These are phyloP conservation scores for Megalurothrips usitatus DNA, from an alignment of 2,888 invertebrate genomes.

Conservation along the genomic window DNA sequence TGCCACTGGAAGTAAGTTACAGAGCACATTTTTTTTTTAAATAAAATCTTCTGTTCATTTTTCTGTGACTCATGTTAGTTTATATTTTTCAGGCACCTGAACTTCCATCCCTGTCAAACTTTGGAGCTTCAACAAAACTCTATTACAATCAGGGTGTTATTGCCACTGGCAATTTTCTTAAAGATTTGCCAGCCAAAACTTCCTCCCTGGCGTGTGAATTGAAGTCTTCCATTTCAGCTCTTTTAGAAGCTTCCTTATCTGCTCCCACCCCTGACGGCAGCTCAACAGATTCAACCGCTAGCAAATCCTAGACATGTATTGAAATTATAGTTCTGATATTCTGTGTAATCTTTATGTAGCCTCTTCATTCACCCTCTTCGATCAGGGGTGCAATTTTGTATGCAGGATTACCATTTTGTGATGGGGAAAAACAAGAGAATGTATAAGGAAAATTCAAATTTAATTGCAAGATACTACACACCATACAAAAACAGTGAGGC, in stretches of 20 bases:
- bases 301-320: too few species aligned
- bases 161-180: not conserved
- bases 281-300: too few species aligned
- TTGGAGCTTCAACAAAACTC: not conserved
- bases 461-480: slow-evolving; percentile 1
- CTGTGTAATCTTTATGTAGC: not conserved
- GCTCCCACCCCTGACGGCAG: too few species aligned
- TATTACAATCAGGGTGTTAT: slow-evolving; percentile 8
- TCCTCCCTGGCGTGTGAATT: not conserved
- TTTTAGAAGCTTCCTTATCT: not conserved
- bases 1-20: not conserved
- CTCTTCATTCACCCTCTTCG: too few species aligned
- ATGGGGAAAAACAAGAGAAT: too few species aligned
- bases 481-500: not conserved
- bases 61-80: not conserved
- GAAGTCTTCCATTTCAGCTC: not conserved
- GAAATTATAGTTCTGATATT: too few species aligned
- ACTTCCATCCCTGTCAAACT: not conserved
- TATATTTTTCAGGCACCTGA: not conserved
- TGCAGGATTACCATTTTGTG: not conserved
- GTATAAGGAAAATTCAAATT: not conserved
- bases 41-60: not conserved
- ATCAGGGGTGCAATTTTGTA: too few species aligned
- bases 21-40: too few species aligned
- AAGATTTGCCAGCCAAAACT: not conserved